Base-by-base conservation (phyloP, 2,888 invertebrate species). In the Apodemia hepburni region DNA sequence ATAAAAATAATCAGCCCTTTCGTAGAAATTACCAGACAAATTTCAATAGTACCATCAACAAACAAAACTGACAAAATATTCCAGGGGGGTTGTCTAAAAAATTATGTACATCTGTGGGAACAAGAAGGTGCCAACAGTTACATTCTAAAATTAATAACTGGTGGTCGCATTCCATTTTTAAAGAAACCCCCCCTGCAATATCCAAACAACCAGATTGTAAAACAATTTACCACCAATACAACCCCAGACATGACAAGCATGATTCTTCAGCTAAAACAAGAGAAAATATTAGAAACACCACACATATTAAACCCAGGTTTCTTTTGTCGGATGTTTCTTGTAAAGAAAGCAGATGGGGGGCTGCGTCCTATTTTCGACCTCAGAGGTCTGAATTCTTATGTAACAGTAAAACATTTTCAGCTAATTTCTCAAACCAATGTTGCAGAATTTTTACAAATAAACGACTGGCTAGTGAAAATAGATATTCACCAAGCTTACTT, bases 361-460 rank as follows among this genome's bases (percentile, higher is more conserved):
- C 11, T 68, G 6, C 60, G 71, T 0, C 71, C 73, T 0, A 71
- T 71, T 11, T 69, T 72, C 70, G 69, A 73, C 58, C 65, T 70
- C 11, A 61, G 68, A 58, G 64, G 62, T 9, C 59, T 71, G 35
- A 9, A 35, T 35, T 35, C 35, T 35, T 35, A 35, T 35, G 9
- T 35, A 35, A 2, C 35, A 35, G 9, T 9, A 35, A 35, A 35
- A 35, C 35, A 35, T 35, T 35, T 35, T 9, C 35, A 35, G 7
- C 35, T 29, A 29, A 29, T 29, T 29, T 29, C 35, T 35, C 35
- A 35, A 9, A 35, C 35, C 35, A 35, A 35, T 35, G 35, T 35
- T 35, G 35, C 8, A 35, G 35, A 9, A 35, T 35, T 35, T 35
- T 35, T 9, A 35, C 35, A 35, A 8, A 35, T 35, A n/a, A 71